These are phyloP conservation scores for Malacosoma neustria DNA, from an alignment of 2,888 invertebrate genomes.

Conservation along the genomic window DNA sequence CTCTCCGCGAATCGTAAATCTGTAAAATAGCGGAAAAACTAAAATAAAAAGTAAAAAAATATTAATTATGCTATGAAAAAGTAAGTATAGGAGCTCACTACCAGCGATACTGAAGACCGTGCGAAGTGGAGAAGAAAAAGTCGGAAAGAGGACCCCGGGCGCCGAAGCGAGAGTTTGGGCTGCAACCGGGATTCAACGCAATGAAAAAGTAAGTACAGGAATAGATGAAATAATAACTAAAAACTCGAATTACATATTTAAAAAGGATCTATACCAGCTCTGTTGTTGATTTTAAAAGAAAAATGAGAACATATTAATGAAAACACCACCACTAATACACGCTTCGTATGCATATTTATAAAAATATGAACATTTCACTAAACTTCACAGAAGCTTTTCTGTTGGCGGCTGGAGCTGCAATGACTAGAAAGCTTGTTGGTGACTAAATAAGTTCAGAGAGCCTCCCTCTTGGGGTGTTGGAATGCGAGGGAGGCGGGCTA, in stretches of 20 bases:
- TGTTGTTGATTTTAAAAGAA: slow-evolving; percentile 29
- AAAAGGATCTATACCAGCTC: slow-evolving; percentile 28
- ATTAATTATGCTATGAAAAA: too few relatives aligned
- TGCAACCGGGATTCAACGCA: too few relatives aligned
- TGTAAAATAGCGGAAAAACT: slow-evolving; percentile 15
- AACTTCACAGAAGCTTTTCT: neutral
- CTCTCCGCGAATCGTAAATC: slow-evolving; percentile 42
- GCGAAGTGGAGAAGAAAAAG: too few relatives aligned
- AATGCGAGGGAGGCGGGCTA: slow-evolving; percentile 15
- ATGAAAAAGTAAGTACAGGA: too few relatives aligned
- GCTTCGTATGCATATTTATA: slow-evolving; percentile 9
- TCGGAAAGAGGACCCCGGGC: too few relatives aligned
- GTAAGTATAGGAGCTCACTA: too few relatives aligned
- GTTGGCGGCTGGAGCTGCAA: slow-evolving; percentile 18
- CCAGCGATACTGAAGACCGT: too few relatives aligned
- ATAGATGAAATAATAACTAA: too few relatives aligned
- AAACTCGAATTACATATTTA: too few relatives aligned
- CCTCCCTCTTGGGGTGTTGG: slow-evolving; percentile 17
- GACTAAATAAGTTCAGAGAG: slow-evolving; percentile 8
- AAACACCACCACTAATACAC: slow-evolving; percentile 25
- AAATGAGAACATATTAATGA: slow-evolving; percentile 36
- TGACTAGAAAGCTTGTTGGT: slow-evolving; percentile 14
- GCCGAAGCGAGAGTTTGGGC: too few relatives aligned
- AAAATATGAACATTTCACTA: neutral
- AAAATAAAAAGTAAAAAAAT: neutral